These are phyloP conservation scores for Incurvaria masculella DNA, from an alignment of 2,888 invertebrate species.

Conservation along the genomic window DNA sequence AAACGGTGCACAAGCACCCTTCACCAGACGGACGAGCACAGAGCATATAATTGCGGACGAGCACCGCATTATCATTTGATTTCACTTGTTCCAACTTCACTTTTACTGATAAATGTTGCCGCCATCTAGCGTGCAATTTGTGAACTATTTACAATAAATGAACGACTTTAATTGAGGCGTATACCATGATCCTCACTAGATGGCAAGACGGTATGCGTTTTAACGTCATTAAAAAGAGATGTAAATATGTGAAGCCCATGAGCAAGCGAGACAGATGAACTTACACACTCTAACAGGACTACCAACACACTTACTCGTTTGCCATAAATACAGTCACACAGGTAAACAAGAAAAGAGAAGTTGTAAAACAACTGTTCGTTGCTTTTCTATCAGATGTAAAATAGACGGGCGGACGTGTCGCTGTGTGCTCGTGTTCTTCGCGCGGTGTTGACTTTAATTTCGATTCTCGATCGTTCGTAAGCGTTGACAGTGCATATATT, in stretches of 20 bases:
- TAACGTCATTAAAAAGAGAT: slow-evolving; percentile 26
- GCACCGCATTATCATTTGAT: too few species aligned
- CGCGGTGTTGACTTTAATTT: slow-evolving; percentile 46
- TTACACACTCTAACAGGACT: slow-evolving; percentile 22
- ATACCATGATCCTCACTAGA: slow-evolving; percentile 26
- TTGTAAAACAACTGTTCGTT: slow-evolving; percentile 50
- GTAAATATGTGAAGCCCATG: slow-evolving; percentile 12
- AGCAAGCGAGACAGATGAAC: slow-evolving; percentile 5
- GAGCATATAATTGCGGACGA: too few species aligned
- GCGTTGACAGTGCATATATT: background rate
- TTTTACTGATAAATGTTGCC: too few species aligned
- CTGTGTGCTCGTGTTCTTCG: slow-evolving; percentile 47
- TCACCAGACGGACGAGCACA: too few species aligned
- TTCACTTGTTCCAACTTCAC: too few species aligned
- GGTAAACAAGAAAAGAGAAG: slow-evolving; percentile 53
- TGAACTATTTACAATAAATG: too few species aligned
- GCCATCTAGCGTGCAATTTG: too few species aligned
- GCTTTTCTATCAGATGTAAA: slow-evolving; percentile 57
- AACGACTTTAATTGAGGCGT: too few species aligned
- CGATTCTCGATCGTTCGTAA: slow-evolving; percentile 33
- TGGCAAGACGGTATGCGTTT: slow-evolving; percentile 22
- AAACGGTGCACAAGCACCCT: too few species aligned
- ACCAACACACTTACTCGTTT: slow-evolving; percentile 26
- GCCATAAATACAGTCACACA: slow-evolving; percentile 26
- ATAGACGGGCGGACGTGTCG: slow-evolving; percentile 52